Percentiles rank a stretch among this genome's conserved stretches.
These are phyloP conservation scores for Pristionchus japonicus DNA, from an alignment of 2,888 invertebrate genomes.

Conservation along the genomic window DNA sequence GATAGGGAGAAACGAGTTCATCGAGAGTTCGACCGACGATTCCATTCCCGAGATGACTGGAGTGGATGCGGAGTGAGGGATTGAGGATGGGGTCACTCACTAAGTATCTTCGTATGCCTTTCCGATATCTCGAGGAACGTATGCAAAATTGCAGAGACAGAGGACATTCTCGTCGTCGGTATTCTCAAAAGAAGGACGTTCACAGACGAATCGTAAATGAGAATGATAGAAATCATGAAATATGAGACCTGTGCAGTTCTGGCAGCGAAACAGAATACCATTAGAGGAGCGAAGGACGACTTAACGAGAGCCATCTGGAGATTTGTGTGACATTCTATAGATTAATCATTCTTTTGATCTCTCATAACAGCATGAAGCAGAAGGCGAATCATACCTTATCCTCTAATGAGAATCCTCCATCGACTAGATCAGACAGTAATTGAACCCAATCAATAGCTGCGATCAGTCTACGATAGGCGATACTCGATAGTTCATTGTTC, in stretches of 20 bases:
- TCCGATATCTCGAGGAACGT: conserved; percentile 70
- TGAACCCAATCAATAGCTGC: conserved; percentile 74
- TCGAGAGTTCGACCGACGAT: conserved; percentile 68
- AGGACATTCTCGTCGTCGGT: conserved; percentile 65
- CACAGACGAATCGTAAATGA: neutral
- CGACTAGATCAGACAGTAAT: conserved; percentile 64
- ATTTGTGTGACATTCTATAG: neutral
- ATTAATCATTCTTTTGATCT: neutral
- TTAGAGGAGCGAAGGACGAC: conserved; percentile 62
- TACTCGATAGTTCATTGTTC: conserved; percentile 69
- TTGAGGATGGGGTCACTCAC: too few species aligned
- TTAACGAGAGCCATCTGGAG: conserved; percentile 65
- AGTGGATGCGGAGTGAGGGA: conserved; percentile 46
- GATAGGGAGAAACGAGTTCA: conserved; percentile 68
- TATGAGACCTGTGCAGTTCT: conserved; percentile 58
- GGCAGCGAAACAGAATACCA: conserved; percentile 69
- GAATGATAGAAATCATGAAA: too few species aligned
- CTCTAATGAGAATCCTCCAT: conserved; percentile 59
- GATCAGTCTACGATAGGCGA: conserved; percentile 70
- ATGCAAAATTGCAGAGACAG: conserved; percentile 72
- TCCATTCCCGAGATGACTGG: conserved; percentile 71
- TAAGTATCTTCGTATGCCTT: conserved; percentile 70
- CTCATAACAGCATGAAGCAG: too few species aligned
- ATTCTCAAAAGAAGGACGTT: conserved; percentile 42
- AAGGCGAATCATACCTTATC: conserved; percentile 67